These are phyloP conservation scores for Hepsetus odoe DNA, from an alignment of 2,113 vertebrate species.

Conservation along the genomic window DNA sequence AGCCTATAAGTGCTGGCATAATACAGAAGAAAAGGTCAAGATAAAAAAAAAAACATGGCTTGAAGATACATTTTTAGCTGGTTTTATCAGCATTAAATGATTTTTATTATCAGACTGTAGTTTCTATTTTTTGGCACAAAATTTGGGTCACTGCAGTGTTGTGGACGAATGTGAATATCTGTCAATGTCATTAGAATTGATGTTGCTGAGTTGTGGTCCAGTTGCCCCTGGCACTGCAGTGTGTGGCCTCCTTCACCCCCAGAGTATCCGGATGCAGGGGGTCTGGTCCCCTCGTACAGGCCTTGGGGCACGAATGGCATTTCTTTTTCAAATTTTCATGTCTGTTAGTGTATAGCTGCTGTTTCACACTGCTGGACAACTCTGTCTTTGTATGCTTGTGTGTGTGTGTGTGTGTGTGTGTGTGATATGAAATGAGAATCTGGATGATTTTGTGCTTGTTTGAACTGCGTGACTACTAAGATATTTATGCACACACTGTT, in stretches of 20 bases:
- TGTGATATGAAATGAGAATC: neutral
- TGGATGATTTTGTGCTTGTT: constrained; percentile 5
- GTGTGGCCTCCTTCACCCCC: neutral
- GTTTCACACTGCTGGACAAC: neutral
- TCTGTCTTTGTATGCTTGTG: constrained; percentile 17
- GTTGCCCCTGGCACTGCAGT: constrained; percentile 26
- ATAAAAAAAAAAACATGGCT: neutral
- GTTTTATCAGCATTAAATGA: neutral
- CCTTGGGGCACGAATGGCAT: constrained; percentile 37
- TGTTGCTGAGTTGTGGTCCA: constrained; percentile 33
- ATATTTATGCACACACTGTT: neutral
- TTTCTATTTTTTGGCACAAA: neutral
- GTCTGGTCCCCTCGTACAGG: constrained; percentile 26
- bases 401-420: constrained; percentile 26
- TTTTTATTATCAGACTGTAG: neutral
- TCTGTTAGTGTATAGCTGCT: neutral
- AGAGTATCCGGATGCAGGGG: neutral
- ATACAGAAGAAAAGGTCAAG: neutral
- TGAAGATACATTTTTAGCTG: neutral
- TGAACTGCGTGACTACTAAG: constrained; percentile 14
- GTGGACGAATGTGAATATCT: constrained; percentile 17
- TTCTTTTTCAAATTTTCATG: constrained; percentile 14
- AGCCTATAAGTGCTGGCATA: neutral
- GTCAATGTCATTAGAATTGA: constrained; percentile 50
- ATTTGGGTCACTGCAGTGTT: constrained; percentile 9